Percentiles rank a stretch among this genome's conserved stretches.
Evolutionary conservation across 2,113 vertebrate genomes (phyloP).

Genomic region (Myrmecobius fasciatus): DNA sequence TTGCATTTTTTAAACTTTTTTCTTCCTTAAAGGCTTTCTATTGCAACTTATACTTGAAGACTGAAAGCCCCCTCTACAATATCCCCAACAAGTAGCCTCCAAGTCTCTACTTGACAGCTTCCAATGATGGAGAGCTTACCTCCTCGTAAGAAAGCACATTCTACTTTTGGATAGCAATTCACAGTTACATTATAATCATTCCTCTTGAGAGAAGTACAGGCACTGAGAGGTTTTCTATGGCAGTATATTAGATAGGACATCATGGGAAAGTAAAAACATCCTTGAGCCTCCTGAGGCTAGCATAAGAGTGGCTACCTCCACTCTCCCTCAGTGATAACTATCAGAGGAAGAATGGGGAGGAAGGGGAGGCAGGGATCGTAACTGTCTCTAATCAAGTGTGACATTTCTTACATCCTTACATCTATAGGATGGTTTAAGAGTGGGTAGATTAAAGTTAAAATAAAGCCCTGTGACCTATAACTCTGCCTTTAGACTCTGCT

Average conservation of each 20-base stretch:
- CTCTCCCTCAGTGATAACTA: neutral
- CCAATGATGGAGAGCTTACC: neutral
- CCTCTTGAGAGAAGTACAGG: neutral
- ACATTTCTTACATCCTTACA: neutral
- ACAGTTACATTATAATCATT: neutral
- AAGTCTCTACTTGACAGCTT: neutral
- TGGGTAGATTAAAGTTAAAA: neutral
- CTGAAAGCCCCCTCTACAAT: neutral
- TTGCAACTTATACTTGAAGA: neutral
- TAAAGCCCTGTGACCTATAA: neutral
- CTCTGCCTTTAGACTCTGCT: no score
- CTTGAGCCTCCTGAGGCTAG: neutral
- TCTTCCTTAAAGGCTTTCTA: neutral
- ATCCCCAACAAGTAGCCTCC: neutral
- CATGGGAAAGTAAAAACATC: neutral
- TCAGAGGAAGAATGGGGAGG: neutral
- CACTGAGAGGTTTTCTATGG: neutral
- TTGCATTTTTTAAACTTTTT: no score
- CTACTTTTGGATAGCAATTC: neutral
- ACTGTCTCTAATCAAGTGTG: neutral
- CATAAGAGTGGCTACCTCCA: neutral
- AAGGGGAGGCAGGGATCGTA: neutral
- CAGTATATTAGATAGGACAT: neutral
- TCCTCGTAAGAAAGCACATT: neutral
- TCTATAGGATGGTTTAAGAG: no score